Evolutionary conservation across 2,797 vertebrate genomes (phyloP), one percentile per base, ranked within the genome.

Genomic region (Sebastes kiyomatsui): DNA sequence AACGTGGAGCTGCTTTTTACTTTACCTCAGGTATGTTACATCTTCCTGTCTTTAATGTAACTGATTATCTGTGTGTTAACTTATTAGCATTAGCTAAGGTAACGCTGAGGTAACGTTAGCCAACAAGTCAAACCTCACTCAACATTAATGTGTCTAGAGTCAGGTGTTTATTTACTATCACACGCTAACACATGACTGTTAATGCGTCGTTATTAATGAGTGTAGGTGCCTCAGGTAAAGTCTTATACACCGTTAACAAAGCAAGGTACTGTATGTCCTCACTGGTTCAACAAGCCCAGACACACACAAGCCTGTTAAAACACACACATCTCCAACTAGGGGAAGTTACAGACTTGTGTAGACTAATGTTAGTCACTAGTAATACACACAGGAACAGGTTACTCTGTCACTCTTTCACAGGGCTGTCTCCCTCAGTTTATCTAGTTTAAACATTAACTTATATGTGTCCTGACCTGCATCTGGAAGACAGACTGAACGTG

Each of bases 11-110:
- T 25, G 56, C 20, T 35, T 20, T 64, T 20, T 0, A 2, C 8
- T 38, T 56, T 6, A 35, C 3, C 23, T 23, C 75, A 81, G 90
- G 91, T 93, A 86, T 38, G 84, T 81, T 12, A 3, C 49, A 10
- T 59, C 3, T 68, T 46, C 22, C 7, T 33, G 1, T 16, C 11
- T 55, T 66, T 61, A 11, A 13, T 27, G 9, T 2, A 20, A 27
- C 6, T 3, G 13, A 1, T 5, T 42, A 14, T 23, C 46, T 52
- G 6, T 22, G 33, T 66, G 7, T 49, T 52, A 67, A 62, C 33
- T 54, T 14, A 56, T 58, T 79, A 68, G 81, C 32, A 49, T 71
- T 65, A 38, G 75, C 75, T 61, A 58, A 38, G 35, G 35, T 14
- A 13, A 38, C 56, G 69, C 75, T 35, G 25, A 61, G 38, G 67